phyloP scores from a whole-genome alignment of 2,113 vertebrate species.

The Catagonus wagneri region DNA sequence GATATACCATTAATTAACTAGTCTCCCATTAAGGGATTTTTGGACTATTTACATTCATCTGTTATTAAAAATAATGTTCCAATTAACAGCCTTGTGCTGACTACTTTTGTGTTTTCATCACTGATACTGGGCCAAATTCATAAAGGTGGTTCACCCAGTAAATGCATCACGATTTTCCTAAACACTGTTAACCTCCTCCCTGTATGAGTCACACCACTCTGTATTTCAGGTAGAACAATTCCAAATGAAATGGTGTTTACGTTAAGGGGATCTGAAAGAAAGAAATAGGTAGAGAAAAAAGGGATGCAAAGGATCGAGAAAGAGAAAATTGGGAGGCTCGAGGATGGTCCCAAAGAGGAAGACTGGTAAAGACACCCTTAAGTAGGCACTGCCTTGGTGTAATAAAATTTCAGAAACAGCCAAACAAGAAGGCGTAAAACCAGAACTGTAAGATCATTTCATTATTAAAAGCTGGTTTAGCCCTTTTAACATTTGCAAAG shows the following conservation, averaged over 20 bases:
- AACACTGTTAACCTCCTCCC: background rate
- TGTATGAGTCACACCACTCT: background rate
- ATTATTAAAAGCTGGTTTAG: background rate
- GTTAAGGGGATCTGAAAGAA: background rate
- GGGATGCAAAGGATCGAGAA: rapidly evolving
- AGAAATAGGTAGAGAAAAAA: background rate
- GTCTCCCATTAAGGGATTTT: background rate
- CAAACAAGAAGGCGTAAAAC: background rate
- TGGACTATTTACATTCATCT: background rate
- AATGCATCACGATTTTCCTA: background rate
- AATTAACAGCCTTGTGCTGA: background rate
- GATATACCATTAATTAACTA: background rate
- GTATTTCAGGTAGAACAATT: background rate
- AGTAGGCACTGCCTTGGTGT: background rate
- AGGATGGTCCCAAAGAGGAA: background rate
- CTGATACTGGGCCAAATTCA: too few relatives aligned
- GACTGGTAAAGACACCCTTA: background rate
- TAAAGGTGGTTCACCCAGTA: background rate
- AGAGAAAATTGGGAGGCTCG: background rate
- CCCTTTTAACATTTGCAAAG: background rate
- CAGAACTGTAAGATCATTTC: background rate
- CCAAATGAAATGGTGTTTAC: too few relatives aligned
- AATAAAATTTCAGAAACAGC: background rate
- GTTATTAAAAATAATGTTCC: background rate
- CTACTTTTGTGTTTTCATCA: background rate